These are phyloP conservation scores for Strix occidentalis DNA, from an alignment of 2,797 vertebrate genomes.

Conservation along the genomic window DNA sequence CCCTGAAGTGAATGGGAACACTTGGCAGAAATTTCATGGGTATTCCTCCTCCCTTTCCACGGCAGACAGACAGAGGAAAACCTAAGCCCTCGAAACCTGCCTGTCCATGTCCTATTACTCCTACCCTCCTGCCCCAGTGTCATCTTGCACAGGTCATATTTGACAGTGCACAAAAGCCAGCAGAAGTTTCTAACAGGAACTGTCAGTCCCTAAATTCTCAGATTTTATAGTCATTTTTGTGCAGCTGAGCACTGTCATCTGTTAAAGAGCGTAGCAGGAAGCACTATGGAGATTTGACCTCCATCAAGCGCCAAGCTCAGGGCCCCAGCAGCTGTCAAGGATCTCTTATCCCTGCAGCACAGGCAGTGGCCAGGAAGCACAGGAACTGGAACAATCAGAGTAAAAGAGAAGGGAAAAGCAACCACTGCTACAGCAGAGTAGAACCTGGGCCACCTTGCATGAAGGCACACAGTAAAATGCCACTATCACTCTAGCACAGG, in stretches of 20 bases:
- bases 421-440: not conserved
- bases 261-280: not conserved
- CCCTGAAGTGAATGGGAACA: not conserved
- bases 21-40: not conserved
- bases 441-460: not conserved
- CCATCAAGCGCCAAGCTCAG: not conserved
- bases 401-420: not conserved
- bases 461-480: not conserved
- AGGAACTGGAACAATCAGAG: not conserved
- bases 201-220: not conserved
- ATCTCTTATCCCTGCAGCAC: not conserved
- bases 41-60: not conserved
- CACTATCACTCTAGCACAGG: not conserved
- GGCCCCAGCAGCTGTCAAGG: not conserved
- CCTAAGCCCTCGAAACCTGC: not conserved
- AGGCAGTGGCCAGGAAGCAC: not conserved
- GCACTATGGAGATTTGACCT: not conserved
- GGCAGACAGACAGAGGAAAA: not conserved
- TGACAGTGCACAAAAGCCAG: not conserved
- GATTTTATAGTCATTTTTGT: not conserved
- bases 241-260: not conserved
- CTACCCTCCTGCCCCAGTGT: not conserved
- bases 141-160: not conserved
- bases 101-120: not conserved
- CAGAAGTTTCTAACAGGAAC: not conserved